These are phyloP conservation scores for Apostichopus californicus DNA, from an alignment of 35 echinoderm and acorn worm species.

Conservation along the genomic window DNA sequence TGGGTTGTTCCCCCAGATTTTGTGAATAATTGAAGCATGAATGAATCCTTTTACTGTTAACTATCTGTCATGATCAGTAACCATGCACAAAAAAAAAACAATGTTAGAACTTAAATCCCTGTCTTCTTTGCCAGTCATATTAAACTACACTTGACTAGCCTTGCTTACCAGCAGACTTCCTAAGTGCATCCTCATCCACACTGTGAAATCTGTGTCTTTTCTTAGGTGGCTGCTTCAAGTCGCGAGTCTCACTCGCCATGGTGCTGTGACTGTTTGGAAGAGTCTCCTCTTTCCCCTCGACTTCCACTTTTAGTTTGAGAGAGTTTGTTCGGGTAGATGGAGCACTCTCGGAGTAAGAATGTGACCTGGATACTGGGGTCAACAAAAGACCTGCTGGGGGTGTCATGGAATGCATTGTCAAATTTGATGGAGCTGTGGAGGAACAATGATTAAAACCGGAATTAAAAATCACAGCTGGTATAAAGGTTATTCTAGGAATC, in stretches of 20 bases:
- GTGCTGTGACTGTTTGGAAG: not conserved
- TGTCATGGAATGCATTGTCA: not conserved
- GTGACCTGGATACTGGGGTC: not conserved
- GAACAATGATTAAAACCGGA: too few relatives aligned
- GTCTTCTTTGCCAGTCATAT: too few relatives aligned
- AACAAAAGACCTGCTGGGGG: not conserved
- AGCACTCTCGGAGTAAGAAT: constrained; percentile 11
- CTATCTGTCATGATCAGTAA: too few relatives aligned
- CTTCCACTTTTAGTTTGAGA: not conserved
- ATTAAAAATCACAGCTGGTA: too few relatives aligned
- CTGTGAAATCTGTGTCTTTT: constrained; percentile 87
- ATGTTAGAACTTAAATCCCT: too few relatives aligned
- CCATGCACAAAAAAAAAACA: too few relatives aligned
- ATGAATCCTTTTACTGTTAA: too few relatives aligned
- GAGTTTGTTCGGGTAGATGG: constrained; percentile 33
- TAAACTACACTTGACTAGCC: too few relatives aligned
- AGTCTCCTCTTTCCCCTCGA: not conserved
- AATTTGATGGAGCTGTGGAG: not conserved
- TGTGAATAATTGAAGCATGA: too few relatives aligned
- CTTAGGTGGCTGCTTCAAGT: constrained; percentile 80
- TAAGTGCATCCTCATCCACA: constrained; percentile 65
- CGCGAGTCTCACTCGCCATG: not conserved
- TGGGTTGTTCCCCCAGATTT: too few relatives aligned
- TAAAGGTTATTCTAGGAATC: too few relatives aligned
- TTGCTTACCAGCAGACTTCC: not conserved